Percentiles rank a stretch among this genome's conserved stretches.
These are phyloP conservation scores for Microctonus brassicae DNA, from an alignment of 2,888 invertebrate species.

Conservation along the genomic window DNA sequence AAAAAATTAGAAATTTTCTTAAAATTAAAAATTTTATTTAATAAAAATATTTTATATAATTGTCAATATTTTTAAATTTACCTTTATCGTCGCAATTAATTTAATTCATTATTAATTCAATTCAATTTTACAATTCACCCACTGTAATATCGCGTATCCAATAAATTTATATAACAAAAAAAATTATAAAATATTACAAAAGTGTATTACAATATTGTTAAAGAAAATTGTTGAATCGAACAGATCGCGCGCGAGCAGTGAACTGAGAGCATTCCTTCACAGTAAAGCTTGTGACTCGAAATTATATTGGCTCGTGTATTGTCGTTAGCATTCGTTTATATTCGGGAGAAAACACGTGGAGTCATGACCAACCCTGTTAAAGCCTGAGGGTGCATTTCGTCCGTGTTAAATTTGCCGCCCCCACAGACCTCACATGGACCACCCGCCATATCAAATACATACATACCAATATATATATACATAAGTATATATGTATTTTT, in stretches of 20 bases:
- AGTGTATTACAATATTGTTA: background rate
- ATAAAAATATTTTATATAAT: no score
- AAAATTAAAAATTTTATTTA: no score
- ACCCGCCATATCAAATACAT: slow-evolving; percentile 10
- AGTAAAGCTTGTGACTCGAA: slow-evolving; percentile 39
- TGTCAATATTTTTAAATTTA: no score
- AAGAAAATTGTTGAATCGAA: slow-evolving; percentile 18
- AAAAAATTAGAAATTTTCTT: no score
- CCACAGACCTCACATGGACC: slow-evolving; percentile 22
- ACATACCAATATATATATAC: background rate
- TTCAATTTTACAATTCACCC: background rate
- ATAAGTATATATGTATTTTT: no score
- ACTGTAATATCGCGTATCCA: background rate
- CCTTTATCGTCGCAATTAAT: background rate
- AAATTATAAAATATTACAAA: background rate
- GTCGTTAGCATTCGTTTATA: slow-evolving; percentile 37
- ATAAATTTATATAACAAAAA: no score
- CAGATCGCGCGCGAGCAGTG: slow-evolving; percentile 56
- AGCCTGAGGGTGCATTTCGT: slow-evolving; percentile 36
- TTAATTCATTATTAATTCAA: background rate
- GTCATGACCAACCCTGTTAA: slow-evolving; percentile 35
- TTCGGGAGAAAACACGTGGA: slow-evolving; percentile 48
- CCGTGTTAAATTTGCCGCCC: slow-evolving; percentile 47
- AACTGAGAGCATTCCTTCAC: slow-evolving; percentile 65
- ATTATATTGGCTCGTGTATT: slow-evolving; percentile 37